phyloP scores from a whole-genome alignment of 2,888 invertebrate genomes.

The Allacma fusca region DNA sequence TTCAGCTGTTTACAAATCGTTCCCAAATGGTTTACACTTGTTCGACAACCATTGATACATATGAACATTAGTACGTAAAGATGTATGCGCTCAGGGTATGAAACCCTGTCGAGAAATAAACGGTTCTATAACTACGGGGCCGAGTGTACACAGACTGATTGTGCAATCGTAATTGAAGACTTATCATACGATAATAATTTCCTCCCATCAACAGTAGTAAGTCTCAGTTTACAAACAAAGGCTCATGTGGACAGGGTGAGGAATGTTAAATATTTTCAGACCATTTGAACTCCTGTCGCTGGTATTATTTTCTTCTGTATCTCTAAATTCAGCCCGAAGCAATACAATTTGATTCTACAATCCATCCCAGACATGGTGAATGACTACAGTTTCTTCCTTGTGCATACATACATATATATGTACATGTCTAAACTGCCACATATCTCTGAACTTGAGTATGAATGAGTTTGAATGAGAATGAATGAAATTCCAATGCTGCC shows the following conservation, averaged over 20 bases:
- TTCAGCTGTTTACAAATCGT: too few species aligned
- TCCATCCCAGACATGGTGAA: too few species aligned
- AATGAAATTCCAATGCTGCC: background rate
- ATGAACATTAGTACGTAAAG: too few species aligned
- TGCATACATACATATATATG: too few species aligned
- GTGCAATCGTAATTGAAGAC: background rate
- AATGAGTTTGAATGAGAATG: conserved; percentile 12
- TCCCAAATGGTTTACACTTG: too few species aligned
- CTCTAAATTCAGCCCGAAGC: background rate
- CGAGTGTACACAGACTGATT: background rate
- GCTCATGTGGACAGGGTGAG: background rate
- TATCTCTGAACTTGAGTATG: background rate
- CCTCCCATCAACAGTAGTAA: background rate
- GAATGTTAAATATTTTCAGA: conserved; percentile 1
- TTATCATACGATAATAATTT: background rate
- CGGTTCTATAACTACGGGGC: too few species aligned
- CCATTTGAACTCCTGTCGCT: background rate
- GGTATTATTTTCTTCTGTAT: background rate
- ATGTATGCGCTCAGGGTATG: too few species aligned
- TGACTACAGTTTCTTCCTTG: too few species aligned
- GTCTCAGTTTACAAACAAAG: background rate
- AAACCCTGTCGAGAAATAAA: too few species aligned
- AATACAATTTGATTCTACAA: too few species aligned
- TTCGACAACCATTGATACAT: too few species aligned
- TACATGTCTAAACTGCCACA: background rate